Conservation (phyloP, 23 tunicate genomes). For the Ciona savignyi region DNA sequence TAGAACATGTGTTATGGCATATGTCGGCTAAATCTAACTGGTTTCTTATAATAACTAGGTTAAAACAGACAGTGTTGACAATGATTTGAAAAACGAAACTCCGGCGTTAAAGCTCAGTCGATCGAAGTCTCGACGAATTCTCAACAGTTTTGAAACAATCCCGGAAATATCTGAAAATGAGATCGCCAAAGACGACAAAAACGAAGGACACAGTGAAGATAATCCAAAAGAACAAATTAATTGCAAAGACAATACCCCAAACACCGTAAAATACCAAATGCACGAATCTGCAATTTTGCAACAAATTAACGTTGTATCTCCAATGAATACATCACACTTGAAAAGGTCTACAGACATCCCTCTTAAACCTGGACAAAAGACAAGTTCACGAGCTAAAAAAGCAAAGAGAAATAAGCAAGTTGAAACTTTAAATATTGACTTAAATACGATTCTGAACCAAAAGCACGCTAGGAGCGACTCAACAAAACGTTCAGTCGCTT, state of each 20-base stretch:
- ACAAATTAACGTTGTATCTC: not conserved
- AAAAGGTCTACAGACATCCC: not conserved
- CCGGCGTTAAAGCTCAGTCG: too few species aligned
- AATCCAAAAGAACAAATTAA: not conserved
- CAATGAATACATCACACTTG: not conserved
- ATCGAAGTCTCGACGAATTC: not conserved
- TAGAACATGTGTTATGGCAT: too few species aligned
- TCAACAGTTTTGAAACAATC: conserved; percentile 43
- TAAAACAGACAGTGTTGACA: too few species aligned
- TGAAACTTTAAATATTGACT: not conserved
- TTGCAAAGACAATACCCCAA: not conserved
- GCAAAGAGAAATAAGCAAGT: not conserved
- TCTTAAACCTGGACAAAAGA: not conserved
- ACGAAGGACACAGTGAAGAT: not conserved
- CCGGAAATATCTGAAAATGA: conserved; percentile 29
- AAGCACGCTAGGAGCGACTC: not conserved
- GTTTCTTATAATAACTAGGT: too few species aligned
- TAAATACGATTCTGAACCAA: not conserved
- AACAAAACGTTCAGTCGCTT: not conserved
- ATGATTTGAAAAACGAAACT: too few species aligned
- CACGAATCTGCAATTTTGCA: not conserved
- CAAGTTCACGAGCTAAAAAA: not conserved
- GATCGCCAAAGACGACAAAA: not conserved
- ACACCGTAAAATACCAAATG: not conserved
- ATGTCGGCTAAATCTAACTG: too few species aligned